Base-by-base conservation (phyloP, 2,888 invertebrate species). In the Chaetogeoica ovagalla region DNA sequence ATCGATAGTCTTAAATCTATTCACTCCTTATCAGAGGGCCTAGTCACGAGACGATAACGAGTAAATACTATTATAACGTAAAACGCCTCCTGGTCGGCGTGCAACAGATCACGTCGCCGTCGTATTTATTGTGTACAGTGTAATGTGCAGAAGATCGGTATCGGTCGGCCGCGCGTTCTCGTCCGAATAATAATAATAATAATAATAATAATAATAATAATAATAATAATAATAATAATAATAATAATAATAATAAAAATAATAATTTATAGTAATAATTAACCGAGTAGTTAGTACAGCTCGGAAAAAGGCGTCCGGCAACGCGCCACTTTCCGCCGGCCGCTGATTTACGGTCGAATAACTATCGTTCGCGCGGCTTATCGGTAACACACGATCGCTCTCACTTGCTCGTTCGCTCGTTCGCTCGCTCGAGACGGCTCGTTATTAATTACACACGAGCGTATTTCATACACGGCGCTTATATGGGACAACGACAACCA, bases 301-400 rank as follows among this genome's bases (percentile, higher is more conserved):
- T 37, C 63, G 52, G 63, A 6, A 52, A n/a, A 74, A 63, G 73
- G 63, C 37, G 73, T 63, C n/a, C 55, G 74, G 65, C 65, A 3
- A 6, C 62, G 48, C 9, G 7, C 59, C 15, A 39, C 17, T n/a
- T 21, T 57, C 59, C 43, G 75, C 68, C 65, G n/a, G 57, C 60
- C 69, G 15, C 55, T 79, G 79, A 79, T 79, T 79, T 79, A 79
- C 63, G 19, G 63, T 79, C 70, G 70, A 79, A 63, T 79, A 63
- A 71, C 55, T 6, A n/a, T 55, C 39, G 70, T 62, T 79, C 19
- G 79, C 21, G 43, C 70, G 39, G 15, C 39, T 19, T 79, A 79
- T 79, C 79, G 48, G 23, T 39, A 63, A 79, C 69, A 15, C 55
- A 63, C 70, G 55, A 79, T 79, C 79, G 43, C 13, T 65, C 17